A percentile compares a stretch with the other conserved stretches of the same genome.
Conservation (phyloP, 2,113 vertebrate genomes). For the Daubentonia madagascariensis region DNA sequence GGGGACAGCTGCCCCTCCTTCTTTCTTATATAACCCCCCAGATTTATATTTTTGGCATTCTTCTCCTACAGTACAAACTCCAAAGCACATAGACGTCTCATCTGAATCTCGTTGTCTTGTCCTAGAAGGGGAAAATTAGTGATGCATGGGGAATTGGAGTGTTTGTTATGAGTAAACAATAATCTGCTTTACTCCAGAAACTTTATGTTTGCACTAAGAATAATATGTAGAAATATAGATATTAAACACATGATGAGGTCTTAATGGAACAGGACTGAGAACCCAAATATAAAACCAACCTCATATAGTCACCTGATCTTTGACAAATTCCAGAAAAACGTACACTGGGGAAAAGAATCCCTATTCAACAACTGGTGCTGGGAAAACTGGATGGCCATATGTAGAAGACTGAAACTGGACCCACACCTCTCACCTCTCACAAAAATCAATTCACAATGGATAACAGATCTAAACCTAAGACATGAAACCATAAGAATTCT, state of each 20-base stretch:
- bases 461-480: too few relatives aligned
- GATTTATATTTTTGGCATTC: not conserved
- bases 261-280: too few relatives aligned
- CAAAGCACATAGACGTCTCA: not conserved
- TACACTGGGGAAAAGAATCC: too few relatives aligned
- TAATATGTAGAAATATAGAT: not conserved
- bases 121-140: not conserved
- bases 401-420: too few relatives aligned
- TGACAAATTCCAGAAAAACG: too few relatives aligned
- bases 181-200: not conserved
- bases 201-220: not conserved
- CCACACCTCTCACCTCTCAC: too few relatives aligned
- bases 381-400: too few relatives aligned
- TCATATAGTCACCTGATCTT: too few relatives aligned
- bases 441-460: too few relatives aligned
- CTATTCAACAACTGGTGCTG: too few relatives aligned
- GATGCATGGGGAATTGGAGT: not conserved
- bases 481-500: too few relatives aligned
- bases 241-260: not conserved
- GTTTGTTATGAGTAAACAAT: not conserved
- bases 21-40: not conserved
- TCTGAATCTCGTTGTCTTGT: not conserved
- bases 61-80: not conserved
- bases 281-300: too few relatives aligned
- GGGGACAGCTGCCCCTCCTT: accelerated